phyloP scores from a whole-genome alignment of 2,797 vertebrate species.

The Spinus olivaceus region DNA sequence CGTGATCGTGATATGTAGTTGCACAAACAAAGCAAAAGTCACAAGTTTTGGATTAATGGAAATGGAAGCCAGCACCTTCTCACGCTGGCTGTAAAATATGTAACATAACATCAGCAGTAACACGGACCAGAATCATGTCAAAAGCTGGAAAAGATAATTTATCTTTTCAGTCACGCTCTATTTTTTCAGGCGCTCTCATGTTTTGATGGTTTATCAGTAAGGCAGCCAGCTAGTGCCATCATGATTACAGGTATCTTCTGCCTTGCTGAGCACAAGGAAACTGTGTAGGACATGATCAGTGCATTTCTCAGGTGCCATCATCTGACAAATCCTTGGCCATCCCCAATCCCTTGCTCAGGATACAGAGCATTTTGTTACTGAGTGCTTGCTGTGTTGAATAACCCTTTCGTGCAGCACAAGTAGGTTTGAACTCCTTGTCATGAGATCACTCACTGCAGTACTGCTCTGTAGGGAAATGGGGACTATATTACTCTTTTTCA shows the following conservation, averaged over 20 bases:
- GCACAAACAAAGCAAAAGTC: background rate
- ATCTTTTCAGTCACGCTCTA: background rate
- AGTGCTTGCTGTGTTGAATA: background rate
- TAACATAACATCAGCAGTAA: background rate
- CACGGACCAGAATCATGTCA: background rate
- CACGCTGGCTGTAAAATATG: background rate
- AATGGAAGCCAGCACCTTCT: background rate
- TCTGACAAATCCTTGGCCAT: background rate
- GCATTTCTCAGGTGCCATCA: background rate
- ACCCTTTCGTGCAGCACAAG: background rate
- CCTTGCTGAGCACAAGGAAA: background rate
- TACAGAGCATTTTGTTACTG: background rate
- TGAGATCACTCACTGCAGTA: background rate
- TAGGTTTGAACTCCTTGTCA: background rate
- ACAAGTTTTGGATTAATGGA: background rate
- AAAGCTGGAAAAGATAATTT: background rate
- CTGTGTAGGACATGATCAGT: background rate
- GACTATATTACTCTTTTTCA: background rate
- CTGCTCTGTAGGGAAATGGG: background rate
- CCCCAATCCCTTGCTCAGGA: background rate
- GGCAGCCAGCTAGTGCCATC: background rate
- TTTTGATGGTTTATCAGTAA: background rate
- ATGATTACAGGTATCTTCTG: background rate
- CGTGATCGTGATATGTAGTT: background rate
- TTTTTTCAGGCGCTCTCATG: fast-evolving